phyloP scores from a whole-genome alignment of 2,113 vertebrate genomes.

The Nipponia nippon region DNA sequence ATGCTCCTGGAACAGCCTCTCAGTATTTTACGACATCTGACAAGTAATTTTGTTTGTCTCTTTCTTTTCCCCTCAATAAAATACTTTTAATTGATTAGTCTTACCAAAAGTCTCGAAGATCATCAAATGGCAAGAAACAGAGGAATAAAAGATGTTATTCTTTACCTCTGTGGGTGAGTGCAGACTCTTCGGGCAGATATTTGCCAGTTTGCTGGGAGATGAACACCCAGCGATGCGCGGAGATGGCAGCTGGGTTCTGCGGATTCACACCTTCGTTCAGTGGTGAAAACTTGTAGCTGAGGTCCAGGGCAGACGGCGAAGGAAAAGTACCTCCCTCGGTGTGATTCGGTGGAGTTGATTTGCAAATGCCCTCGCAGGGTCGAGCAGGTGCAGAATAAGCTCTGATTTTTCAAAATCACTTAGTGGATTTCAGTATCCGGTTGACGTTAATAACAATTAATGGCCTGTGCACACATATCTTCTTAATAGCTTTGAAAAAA shows the following conservation, averaged over 20 bases:
- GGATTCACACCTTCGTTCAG: background rate
- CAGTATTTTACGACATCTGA: background rate
- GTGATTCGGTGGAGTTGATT: background rate
- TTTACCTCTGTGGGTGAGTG: background rate
- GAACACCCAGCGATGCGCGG: rapidly evolving
- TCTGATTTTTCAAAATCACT: background rate
- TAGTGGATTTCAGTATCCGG: background rate
- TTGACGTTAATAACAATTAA: background rate
- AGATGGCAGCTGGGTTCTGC: background rate
- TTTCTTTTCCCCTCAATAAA: background rate
- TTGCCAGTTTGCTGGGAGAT: background rate
- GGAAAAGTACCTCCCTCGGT: background rate
- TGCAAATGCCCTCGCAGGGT: background rate
- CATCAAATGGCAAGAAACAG: background rate
- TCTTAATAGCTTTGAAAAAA: background rate
- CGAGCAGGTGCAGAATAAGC: background rate
- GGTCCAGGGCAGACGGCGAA: background rate
- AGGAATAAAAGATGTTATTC: background rate
- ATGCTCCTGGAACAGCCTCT: background rate
- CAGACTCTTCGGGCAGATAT: background rate
- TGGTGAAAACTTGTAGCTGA: background rate
- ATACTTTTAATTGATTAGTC: background rate
- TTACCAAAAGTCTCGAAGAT: background rate
- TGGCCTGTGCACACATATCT: background rate
- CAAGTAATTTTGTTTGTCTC: background rate